Percentiles rank a stretch among this genome's conserved stretches.
Conservation (phyloP, 2,888 invertebrate species). For the Lampropteryx suffumata region DNA sequence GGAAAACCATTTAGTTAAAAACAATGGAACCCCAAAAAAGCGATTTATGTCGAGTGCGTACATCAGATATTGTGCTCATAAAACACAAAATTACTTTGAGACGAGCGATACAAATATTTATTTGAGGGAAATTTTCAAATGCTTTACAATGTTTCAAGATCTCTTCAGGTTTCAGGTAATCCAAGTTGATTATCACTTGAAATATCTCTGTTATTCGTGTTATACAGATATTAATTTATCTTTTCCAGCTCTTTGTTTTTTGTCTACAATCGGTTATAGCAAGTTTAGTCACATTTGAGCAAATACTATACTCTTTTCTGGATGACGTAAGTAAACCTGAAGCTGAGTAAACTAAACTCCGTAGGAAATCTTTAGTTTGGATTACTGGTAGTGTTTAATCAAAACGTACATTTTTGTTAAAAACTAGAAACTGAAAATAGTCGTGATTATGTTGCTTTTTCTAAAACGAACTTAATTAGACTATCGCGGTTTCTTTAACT, state of each 20-base stretch:
- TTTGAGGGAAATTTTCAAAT: conserved; percentile 45
- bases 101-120: conserved; percentile 44
- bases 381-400: too few species aligned
- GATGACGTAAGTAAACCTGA: conserved; percentile 46
- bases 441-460: too few species aligned
- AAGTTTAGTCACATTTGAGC: conserved; percentile 46
- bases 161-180: conserved; percentile 52
- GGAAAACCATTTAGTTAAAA: conserved; percentile 47
- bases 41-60: not conserved
- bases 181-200: too few species aligned
- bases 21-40: conserved; percentile 28
- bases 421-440: too few species aligned
- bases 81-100: conserved; percentile 43
- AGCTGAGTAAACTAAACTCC: not conserved
- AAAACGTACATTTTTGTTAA: too few species aligned
- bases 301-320: conserved; percentile 45
- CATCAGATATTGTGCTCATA: conserved; percentile 43
- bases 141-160: conserved; percentile 44
- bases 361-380: too few species aligned
- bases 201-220: too few species aligned
- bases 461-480: too few species aligned
- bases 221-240: not conserved
- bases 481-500: too few species aligned
- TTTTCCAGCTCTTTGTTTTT: conserved; percentile 50
- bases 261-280: conserved; percentile 47